Evolutionary conservation across 92 coral and sea anemone genomes (phyloP), one percentile per base, ranked within the genome.

Genomic region (Pocillopora grandis): DNA sequence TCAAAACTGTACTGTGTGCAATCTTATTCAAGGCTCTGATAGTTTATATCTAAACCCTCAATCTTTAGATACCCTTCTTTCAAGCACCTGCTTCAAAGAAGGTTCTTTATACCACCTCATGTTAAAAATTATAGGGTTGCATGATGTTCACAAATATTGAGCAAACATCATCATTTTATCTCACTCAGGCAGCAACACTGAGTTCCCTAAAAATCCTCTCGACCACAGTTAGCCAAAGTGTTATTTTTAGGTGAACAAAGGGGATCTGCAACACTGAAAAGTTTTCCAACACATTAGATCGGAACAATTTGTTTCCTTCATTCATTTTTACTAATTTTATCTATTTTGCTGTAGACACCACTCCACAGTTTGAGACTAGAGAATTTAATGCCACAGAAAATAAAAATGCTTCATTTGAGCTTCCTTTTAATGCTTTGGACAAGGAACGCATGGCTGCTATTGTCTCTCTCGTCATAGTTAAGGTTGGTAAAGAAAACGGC

Each of bases 391-490:
- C 76, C 19, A 63, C 75, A 37, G 90, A 87, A 66, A 49, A 55
- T 58, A 82, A 72, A 33, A 71, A 62, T 19, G 79, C 73, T n/a
- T 64, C 85, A 58, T 17, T 87, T 20, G 66, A 58, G 75, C 90
- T 87, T 16, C 16, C 56, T 19, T 62, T 80, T 42, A 61, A 62
- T 19, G 86, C 90, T 33, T 71, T 80, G 55, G 85, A 73, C 85
- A 72, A 68, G 27, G 48, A 62, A 36, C 79, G 78, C 8, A 27
- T 49, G 36, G 59, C 65, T 62, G 70, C 90, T 11, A 65, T 52
- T 48, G 76, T 87, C 10, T 87, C 70, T 9, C 14, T 87, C 37
- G 36, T 11, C 57, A 64, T 87, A 12, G 36, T 57, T 15, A 52
- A 52, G 90, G 90, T 87, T 33, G 17, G 89, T 68, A 77, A 9